Conservation (phyloP, 2,113 vertebrate species). For the Lontra canadensis region DNA sequence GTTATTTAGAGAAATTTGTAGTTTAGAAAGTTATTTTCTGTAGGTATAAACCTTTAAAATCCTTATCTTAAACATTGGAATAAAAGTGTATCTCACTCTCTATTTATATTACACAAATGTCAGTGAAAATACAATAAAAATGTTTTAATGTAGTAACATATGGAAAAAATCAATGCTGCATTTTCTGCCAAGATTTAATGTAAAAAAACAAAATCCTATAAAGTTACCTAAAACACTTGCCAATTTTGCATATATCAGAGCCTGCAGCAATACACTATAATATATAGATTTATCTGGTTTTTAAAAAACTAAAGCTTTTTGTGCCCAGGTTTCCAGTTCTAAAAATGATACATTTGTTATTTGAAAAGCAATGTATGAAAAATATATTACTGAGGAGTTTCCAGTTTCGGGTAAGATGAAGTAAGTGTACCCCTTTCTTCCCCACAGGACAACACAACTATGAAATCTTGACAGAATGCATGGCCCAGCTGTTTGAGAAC, state of each 20-base stretch:
- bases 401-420: neutral
- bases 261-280: neutral
- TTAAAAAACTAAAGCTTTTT: neutral
- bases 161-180: neutral
- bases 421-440: neutral
- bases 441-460: neutral
- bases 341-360: slow-evolving; percentile 1
- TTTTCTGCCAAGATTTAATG: neutral
- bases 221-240: neutral
- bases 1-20: neutral
- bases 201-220: neutral
- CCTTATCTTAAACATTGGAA: neutral
- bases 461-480: neutral
- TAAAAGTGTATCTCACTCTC: neutral
- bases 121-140: neutral
- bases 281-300: neutral
- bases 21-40: neutral
- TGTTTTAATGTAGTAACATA: neutral
- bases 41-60: neutral
- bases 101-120: neutral
- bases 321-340: neutral
- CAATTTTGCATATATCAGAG: neutral
- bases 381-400: neutral
- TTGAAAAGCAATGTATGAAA: neutral
- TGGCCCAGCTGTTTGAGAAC: neutral